A percentile compares a stretch with the other conserved stretches of the same genome.
Evolutionary conservation across 2,113 vertebrate species (phyloP).

Genomic region (Ailuropoda melanoleuca): DNA sequence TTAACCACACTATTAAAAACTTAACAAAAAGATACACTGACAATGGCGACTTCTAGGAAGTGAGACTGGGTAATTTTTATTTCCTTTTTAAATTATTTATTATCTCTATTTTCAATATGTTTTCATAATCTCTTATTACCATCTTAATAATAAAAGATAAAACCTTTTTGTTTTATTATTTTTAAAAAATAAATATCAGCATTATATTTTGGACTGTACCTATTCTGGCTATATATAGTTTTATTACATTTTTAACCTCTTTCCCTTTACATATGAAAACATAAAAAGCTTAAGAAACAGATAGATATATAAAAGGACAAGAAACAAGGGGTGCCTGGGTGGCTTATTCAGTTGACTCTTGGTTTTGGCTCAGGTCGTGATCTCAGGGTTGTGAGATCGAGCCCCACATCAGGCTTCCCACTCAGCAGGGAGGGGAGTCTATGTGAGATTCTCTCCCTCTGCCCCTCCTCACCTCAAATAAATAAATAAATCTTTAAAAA

Average conservation of each 20-base stretch:
- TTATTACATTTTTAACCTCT: slow-evolving; percentile 10
- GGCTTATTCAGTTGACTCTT: neutral
- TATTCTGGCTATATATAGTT: neutral
- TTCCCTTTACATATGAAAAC: neutral
- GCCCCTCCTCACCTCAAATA: too few species aligned
- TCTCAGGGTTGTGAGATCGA: too few species aligned
- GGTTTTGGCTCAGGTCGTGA: neutral
- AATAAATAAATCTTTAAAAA: neutral
- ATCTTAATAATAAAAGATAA: neutral
- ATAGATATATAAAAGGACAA: neutral
- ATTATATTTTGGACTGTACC: neutral
- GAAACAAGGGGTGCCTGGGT: neutral
- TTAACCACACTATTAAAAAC: neutral
- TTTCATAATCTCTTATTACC: slow-evolving; percentile 3
- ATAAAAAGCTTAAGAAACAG: neutral
- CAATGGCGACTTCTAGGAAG: neutral
- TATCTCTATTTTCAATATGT: neutral
- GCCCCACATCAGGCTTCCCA: too few species aligned
- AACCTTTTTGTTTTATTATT: neutral
- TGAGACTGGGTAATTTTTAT: neutral
- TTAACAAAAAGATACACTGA: neutral
- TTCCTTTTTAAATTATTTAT: neutral
- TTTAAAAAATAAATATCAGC: neutral
- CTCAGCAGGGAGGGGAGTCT: too few species aligned
- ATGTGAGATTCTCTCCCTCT: too few species aligned